These are phyloP conservation scores for Acrocephalus kingi DNA, from an alignment of 2,113 vertebrate genomes.

Conservation along the genomic window DNA sequence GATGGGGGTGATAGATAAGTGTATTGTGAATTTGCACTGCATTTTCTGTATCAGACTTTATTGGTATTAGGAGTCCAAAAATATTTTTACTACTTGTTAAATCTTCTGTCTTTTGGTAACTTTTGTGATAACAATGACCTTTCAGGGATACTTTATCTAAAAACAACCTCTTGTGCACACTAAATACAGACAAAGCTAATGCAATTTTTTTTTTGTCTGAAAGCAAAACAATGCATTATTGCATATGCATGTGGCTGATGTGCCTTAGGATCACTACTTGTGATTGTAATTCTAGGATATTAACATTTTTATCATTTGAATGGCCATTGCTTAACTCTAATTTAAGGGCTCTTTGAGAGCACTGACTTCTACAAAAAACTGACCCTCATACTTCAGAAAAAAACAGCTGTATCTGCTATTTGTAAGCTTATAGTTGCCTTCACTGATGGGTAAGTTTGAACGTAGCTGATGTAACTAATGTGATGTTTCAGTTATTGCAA, in stretches of 20 bases:
- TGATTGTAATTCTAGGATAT: slow-evolving; percentile 53
- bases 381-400: not conserved
- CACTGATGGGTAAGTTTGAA: not conserved
- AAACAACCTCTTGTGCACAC: slow-evolving; percentile 57
- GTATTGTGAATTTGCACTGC: slow-evolving; percentile 65
- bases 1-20: slow-evolving; percentile 30
- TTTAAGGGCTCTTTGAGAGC: slow-evolving; percentile 47
- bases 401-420: slow-evolving; percentile 31
- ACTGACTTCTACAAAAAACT: not conserved
- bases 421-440: slow-evolving; percentile 36
- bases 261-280: slow-evolving; percentile 78
- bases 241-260: slow-evolving; percentile 60
- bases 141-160: slow-evolving; percentile 77
- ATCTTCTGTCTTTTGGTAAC: slow-evolving; percentile 72
- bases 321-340: slow-evolving; percentile 43
- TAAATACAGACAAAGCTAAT: slow-evolving; percentile 38
- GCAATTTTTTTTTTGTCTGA: slow-evolving; percentile 37
- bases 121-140: slow-evolving; percentile 68
- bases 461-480: not conserved
- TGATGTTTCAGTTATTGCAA: slow-evolving; percentile 48
- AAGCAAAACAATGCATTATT: slow-evolving; percentile 42
- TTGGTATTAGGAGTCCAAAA: slow-evolving; percentile 6
- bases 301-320: slow-evolving; percentile 13
- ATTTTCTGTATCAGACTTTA: slow-evolving; percentile 49
- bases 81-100: slow-evolving; percentile 65